Base-by-base conservation (phyloP, 1,140 invertebrate genomes). In the Vanessa tameamea region DNA sequence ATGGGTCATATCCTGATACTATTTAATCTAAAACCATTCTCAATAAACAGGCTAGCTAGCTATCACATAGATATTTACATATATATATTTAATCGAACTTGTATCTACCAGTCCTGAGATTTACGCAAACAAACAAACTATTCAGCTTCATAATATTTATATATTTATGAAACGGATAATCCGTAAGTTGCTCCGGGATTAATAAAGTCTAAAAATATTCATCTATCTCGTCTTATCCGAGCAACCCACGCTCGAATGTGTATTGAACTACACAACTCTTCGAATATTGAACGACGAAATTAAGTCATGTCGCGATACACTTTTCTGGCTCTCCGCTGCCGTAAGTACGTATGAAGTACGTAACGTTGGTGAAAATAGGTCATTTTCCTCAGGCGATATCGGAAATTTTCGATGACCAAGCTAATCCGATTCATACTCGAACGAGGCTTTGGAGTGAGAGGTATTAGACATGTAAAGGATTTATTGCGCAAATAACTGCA, bases 381-480 rank as follows among this genome's bases (percentile, higher is more conserved):
- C 76, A 72, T 69, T 75, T 70, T 72, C 69, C 69, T 65, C 67
- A 64, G 75, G 68, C 72, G 53, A 64, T 78, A 75, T 78, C 69
- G 73, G 76, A 72, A 64, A 77, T 75, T 73, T 74, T 73, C 68
- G 68, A 78, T 78, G 76, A 75, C 72, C 76, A 73, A 47, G 65
- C 65, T 73, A 53, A 64, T 73, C 57, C 64, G 31, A 63, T 68
- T 65, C 55, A 72, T 73, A 43, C 37, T 9, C 37, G 37, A 1
- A 68, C 53, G 55, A 73, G 64, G 16, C 53, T 4, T 23, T 47
- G 23, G 72, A 23, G 14, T n/a, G 51, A n/a, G 15, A 53, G n/a
- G 7, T 11, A 53, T 53, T 53, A 16, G 8, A 53, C 6, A 53
- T 53, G 51, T 53, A 11, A 43, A 53, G 51, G 51, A 16, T n/a